Base-by-base conservation (phyloP, 2,113 vertebrate genomes). In the Nettapus auritus region DNA sequence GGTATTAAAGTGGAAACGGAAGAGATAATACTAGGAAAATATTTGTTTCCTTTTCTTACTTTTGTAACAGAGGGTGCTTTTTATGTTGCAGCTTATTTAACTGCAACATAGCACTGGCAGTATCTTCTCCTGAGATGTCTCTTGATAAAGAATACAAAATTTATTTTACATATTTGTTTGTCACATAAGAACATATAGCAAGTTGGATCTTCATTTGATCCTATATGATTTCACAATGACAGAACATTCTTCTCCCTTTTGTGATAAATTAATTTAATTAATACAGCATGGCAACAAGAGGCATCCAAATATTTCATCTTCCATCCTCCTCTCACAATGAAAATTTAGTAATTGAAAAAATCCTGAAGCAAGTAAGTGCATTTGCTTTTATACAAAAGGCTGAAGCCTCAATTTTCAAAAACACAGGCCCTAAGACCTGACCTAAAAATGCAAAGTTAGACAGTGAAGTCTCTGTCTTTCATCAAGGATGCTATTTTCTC, bases 321-420 rank as follows among this genome's bases (percentile, higher is more conserved):
- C 14, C 52, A 2, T 69, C 7, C 10, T 75, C 3, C 3, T 8
- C 29, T 56, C n/a, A 25, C 1, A 42, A 3, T 22, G 6, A 44
- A 23, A n/a, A 64, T 66, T 59, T 69, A 57, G 3, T 6, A 13
- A 42, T 2, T 77, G 22, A 75, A 90, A 85, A 87, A 85, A 36
- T 40, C 26, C 22, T 38, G 26, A 78, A 52, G 8, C 1, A 60
- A 62, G 3, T 28, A 48, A 62, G 2, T 57, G 13, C 3, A 53
- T 76, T 81, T 92, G 2, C 4, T 0, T 84, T 63, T 25, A 4
- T 11, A 38, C 11, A 38, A 68, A 80, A 81, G 34, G 6, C 5
- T 73, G n/a, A 88, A 74, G 2, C 11, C 18, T 76, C 3, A 2
- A 33, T 26, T 42, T 77, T 1, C 3, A 55, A 73, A 81, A 36